Conservation (phyloP, 2,797 vertebrate species). For the Ficedula albicollis region DNA sequence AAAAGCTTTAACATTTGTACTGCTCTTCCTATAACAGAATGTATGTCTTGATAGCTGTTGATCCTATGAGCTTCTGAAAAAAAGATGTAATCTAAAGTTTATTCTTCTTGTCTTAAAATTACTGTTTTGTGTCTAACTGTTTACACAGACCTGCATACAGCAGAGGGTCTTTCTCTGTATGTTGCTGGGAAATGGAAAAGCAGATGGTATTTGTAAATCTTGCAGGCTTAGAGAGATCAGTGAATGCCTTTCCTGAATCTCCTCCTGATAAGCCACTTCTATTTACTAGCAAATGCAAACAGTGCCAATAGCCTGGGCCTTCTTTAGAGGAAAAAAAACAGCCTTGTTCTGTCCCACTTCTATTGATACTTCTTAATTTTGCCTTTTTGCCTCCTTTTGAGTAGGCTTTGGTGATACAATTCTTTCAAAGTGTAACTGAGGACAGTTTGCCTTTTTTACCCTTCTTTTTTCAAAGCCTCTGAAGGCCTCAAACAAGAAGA, state of each 20-base stretch:
- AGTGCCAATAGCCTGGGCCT: neutral
- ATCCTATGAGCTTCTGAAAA: constrained; percentile 26
- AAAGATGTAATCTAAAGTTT: constrained; percentile 26
- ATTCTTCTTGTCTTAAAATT: constrained; percentile 56
- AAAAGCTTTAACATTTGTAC: constrained; percentile 64
- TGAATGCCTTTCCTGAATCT: neutral
- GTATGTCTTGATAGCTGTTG: constrained; percentile 47
- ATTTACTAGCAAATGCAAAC: neutral
- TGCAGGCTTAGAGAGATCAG: neutral
- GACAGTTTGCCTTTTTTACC: neutral
- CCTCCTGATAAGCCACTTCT: neutral
- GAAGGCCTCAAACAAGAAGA: constrained; percentile 26
- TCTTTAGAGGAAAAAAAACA: neutral
- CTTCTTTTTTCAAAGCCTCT: neutral
- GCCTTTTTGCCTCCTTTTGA: neutral
- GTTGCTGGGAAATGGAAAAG: neutral
- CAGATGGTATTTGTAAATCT: neutral
- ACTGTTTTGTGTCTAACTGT: constrained; percentile 2
- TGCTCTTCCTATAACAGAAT: constrained; percentile 37
- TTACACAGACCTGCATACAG: neutral
- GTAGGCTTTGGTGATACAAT: neutral
- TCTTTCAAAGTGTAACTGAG: neutral
- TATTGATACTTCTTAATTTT: neutral
- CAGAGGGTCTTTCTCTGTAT: neutral
- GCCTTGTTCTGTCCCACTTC: neutral